Evolutionary conservation across 2,888 invertebrate species (phyloP).

Genomic region (Rapana venosa): DNA sequence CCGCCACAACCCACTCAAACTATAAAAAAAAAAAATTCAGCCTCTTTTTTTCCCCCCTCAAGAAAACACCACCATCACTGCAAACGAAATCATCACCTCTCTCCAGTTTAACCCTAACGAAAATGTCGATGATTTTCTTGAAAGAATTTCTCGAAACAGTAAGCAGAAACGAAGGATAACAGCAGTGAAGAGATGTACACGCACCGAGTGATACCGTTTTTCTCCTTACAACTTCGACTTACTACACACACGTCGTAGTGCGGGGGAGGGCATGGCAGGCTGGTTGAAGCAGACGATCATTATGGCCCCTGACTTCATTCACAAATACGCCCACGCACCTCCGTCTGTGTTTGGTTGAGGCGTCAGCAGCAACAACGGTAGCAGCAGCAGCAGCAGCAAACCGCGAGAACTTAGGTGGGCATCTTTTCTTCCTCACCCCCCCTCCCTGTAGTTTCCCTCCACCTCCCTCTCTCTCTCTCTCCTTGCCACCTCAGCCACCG

Average conservation of each 20-base stretch:
- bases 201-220: too few species aligned
- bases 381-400: not conserved
- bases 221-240: not conserved
- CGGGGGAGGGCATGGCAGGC: not conserved
- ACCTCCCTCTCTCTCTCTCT: not conserved
- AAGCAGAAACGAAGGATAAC: too few species aligned
- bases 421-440: not conserved
- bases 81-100: not conserved
- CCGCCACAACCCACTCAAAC: not conserved
- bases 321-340: conserved; percentile 35
- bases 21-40: not conserved
- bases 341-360: not conserved
- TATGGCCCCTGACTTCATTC: conserved; percentile 21
- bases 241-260: not conserved
- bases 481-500: not conserved
- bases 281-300: not conserved
- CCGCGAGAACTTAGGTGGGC: too few species aligned
- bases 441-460: not conserved
- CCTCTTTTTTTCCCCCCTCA: too few species aligned
- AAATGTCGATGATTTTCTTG: too few species aligned
- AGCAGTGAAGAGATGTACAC: too few species aligned
- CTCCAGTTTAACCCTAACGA: too few species aligned
- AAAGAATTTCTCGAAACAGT: too few species aligned
- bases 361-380: not conserved
- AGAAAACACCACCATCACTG: not conserved